Base-by-base conservation (phyloP, 1,140 invertebrate species). In the Idris sp. region DNA sequence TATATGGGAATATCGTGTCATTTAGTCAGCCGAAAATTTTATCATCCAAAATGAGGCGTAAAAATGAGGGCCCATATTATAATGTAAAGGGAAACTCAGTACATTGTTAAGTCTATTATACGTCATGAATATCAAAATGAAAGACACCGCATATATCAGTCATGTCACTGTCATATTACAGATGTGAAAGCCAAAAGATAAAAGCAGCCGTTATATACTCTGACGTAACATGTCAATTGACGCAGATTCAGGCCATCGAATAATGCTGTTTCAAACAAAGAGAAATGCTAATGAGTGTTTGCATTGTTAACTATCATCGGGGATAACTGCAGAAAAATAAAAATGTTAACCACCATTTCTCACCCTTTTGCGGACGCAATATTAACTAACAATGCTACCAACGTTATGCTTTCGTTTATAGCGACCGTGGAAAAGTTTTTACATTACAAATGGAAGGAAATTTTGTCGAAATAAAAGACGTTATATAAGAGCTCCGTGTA, bases 201-300 rank as follows among this genome's bases (percentile, higher is more conserved):
- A 75, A 69, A 64, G 71, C 61, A 54, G 35, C 14, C 30, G 33
- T 26, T 33, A n/a, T n/a, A n/a, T n/a, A 54, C 30, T 69, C 36
- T 65, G 65, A 75, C 26, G 73, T 71, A 75, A 75, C 65, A 10
- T 69, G 65, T 65, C 73, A 69, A 75, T 75, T 69, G 59, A 41
- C 46, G 16, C 51, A 14, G 14, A 2, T 43, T 28, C 16, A 14
- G 11, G 18, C 18, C 14, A 61, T 54, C 31, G 51, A 71, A 76
- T 65, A 76, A 76, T 75, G 16, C 38, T n/a, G 41, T 4, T 0
- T 10, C 14, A 26, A 31, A 74, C 71, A 74, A 67, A 54, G 25
- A 33, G 16, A 61, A 54, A 67, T 54, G 61, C 48, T 65, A 74
- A 74, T 74, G 25, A 61, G 18, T 67, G 48, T 67, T 65, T 54